Base-by-base conservation (phyloP, 2,888 invertebrate genomes). In the Tubiluchus corallicola region DNA sequence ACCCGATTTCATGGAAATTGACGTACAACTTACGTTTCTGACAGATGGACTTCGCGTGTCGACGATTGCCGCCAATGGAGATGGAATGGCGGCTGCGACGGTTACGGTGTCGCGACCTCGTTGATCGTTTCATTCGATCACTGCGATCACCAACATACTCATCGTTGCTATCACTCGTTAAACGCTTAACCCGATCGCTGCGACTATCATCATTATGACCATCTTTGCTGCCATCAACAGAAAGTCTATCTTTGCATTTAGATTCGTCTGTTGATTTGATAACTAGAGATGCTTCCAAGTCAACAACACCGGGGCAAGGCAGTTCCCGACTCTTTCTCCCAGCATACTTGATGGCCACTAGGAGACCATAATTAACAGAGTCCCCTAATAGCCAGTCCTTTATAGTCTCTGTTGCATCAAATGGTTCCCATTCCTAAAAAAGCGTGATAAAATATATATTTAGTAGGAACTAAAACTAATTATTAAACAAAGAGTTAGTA, bases 351-450 rank as follows among this genome's bases (percentile, higher is more conserved):
- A 29, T n/a, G 29, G 29, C n/a, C 9, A 29, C 29, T 9, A 29
- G 9, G 9, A 29, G 29, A n/a, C 29, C 29, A n/a, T 29, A n/a
- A n/a, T 29, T 29, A n/a, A 29, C 29, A n/a, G 29, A 9, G 29
- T 29, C 29, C 29, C 9, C 9, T 9, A 9, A 9, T n/a, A 29
- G 29, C 29, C 29, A 29, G 29, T 29, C 29, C 29, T 9, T 29
- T 29, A 29, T n/a, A 9, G 29, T 29, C 29, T 9, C 9, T n/a
- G 9, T 29, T 9, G n/a, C n/a, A 9, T n/a, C 29, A n/a, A 29
- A 29, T n/a, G 29, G 29, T n/a, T 29, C 29, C 29, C 29, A 29
- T n/a, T 29, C 29, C 29, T 29, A n/a, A 9, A 29, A n/a, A 29
- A n/a, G n/a, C n/a, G n/a, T n/a, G n/a, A n/a, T n/a, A n/a, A n/a